These are phyloP conservation scores for Cygnus atratus DNA, from an alignment of 2,113 vertebrate species.

Conservation along the genomic window DNA sequence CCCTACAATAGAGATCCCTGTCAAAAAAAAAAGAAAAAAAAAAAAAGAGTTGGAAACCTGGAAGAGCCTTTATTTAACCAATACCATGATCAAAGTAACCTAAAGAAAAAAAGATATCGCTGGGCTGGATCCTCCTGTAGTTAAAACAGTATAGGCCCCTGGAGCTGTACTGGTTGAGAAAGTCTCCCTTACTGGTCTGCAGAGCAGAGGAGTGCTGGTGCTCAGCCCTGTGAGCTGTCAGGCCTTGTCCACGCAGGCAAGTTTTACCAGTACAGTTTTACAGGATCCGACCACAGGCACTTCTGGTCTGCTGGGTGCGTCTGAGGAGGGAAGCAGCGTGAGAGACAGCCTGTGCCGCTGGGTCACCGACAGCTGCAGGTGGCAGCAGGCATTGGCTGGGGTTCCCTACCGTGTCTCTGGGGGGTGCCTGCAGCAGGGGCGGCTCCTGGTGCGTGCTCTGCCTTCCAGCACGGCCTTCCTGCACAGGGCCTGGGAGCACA, in stretches of 20 bases:
- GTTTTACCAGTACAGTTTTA: not conserved
- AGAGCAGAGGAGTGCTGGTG: not conserved
- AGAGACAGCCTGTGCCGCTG: not conserved
- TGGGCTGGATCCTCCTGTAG: not conserved
- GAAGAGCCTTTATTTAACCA: not conserved
- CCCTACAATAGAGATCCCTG: not conserved
- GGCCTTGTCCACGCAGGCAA: not conserved
- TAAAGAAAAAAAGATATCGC: not conserved
- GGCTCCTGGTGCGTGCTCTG: accelerated
- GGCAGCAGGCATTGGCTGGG: not conserved
- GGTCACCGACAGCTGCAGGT: not conserved
- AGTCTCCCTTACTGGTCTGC: not conserved
- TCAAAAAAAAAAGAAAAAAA: not conserved
- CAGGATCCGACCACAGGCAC: not conserved
- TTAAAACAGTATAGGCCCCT: not conserved
- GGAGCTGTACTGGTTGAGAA: not conserved
- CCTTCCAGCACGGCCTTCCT: not conserved
- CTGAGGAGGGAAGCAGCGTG: not conserved
- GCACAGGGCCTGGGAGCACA: not conserved
- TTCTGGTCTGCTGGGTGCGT: not conserved
- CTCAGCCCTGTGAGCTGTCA: not conserved
- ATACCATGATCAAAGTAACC: not conserved
- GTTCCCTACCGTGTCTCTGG: not conserved
- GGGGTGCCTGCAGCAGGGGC: not conserved
- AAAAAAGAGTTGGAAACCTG: not conserved